Evolutionary conservation across 2,888 invertebrate species (phyloP).

Genomic region (Pogonocherus hispidulus): DNA sequence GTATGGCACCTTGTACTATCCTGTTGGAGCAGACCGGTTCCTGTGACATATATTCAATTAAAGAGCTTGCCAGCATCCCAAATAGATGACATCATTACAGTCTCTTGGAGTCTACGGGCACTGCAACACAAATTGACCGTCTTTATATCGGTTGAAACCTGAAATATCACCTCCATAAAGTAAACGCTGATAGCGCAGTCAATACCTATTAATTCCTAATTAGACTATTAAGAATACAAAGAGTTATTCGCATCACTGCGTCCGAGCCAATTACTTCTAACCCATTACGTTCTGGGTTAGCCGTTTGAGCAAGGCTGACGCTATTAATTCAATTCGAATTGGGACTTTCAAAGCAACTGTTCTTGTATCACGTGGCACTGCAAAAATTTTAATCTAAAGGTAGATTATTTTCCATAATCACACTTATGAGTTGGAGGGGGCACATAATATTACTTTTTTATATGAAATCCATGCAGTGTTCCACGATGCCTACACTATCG

Average conservation of each 20-base stretch:
- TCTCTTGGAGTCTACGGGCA: conserved; percentile 33
- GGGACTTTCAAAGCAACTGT: conserved; percentile 32
- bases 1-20: conserved; percentile 43
- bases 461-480: no score
- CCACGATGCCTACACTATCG: no score
- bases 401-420: no score
- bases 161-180: conserved; percentile 31
- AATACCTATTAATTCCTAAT: conserved; percentile 44
- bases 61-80: conserved; percentile 48
- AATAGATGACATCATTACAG: conserved; percentile 44
- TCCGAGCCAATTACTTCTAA: conserved; percentile 43
- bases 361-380: neutral
- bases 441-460: no score
- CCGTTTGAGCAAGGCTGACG: conserved; percentile 34
- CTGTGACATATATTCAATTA: conserved; percentile 55
- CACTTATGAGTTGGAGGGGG: no score
- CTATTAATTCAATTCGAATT: conserved; percentile 31
- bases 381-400: no score
- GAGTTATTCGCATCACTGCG: conserved; percentile 43
- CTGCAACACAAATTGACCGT: conserved; percentile 40
- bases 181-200: conserved; percentile 13
- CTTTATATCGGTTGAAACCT: conserved; percentile 35
- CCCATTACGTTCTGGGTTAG: conserved; percentile 42
- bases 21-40: conserved; percentile 39
- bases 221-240: conserved; percentile 48